Percentiles rank a stretch among this genome's conserved stretches.
Conservation (phyloP, 1,140 invertebrate genomes). For the Venustaconcha ellipsiformis region DNA sequence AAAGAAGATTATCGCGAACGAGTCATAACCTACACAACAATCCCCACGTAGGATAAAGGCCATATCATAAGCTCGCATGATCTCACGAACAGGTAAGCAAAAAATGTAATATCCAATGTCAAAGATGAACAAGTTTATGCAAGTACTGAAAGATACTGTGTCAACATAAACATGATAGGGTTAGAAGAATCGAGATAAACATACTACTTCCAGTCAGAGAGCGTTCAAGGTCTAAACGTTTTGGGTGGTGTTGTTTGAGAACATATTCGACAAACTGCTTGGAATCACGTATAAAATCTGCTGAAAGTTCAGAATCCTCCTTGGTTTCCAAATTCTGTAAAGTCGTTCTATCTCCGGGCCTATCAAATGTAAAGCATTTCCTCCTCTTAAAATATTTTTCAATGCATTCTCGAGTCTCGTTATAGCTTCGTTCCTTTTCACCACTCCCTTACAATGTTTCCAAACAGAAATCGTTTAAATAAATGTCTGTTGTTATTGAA, state of each 20-base stretch:
- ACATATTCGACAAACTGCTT: neutral
- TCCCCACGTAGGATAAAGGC: too few relatives aligned
- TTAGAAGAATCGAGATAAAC: neutral
- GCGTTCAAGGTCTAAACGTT: neutral
- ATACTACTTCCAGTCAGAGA: neutral
- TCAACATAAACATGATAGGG: too few relatives aligned
- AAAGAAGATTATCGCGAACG: too few relatives aligned
- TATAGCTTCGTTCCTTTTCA: neutral
- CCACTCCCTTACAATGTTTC: too few relatives aligned
- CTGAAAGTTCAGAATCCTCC: neutral
- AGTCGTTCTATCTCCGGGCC: neutral
- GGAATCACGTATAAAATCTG: neutral
- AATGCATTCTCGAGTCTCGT: neutral
- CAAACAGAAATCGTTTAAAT: neutral
- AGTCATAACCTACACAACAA: too few relatives aligned
- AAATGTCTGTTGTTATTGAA: neutral
- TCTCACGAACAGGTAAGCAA: too few relatives aligned
- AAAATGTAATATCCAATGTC: too few relatives aligned
- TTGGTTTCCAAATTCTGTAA: neutral
- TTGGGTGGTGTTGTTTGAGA: neutral
- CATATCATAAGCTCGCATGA: too few relatives aligned
- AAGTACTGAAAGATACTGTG: too few relatives aligned
- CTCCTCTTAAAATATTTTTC: neutral
- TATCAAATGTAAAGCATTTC: conserved; percentile 4
- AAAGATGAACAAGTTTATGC: too few relatives aligned